Base-by-base conservation (phyloP, 2,888 invertebrate species). In the Agonopterix arenella region DNA sequence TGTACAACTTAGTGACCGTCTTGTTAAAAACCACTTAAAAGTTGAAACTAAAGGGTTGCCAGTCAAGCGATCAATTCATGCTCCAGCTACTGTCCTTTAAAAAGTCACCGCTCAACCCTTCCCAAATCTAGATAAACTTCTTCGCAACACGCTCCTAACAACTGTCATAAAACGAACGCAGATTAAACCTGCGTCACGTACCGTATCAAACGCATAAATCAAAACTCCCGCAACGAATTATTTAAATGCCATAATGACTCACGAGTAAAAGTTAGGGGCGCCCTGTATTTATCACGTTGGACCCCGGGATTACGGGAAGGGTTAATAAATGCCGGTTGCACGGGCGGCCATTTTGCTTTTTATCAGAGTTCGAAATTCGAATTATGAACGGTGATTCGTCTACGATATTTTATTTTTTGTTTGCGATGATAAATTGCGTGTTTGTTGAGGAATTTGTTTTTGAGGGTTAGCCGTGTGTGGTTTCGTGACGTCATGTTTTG, bases 181-280 rank as follows among this genome's bases (percentile, higher is more conserved):
- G 74, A 76, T 77, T 76, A 77, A 68, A 74, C 75, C 76, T 73
- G 60, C 68, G 73, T 82, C 78, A 80, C 62, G 70, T 66, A 55
- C 64, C 72, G 68, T 78, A 80, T 80, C 79, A 54, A 47, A 43
- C 44, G 49, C 56, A 80, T 84, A 84, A 84, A 84, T 84, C 84
- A 84, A 65, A 78, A 71, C 71, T 65, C 76, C 73, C 61, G 67
- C 67, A 73, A 73, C 79, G 82, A 88, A 85, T 85, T 90, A 90
- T 90, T 90, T 88, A 85, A 89, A 88, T 82, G 76, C 83, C 80
- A 82, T 90, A 90, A 90, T 89, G 86, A 86, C 80, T 82, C 80
- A 78, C 76, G 84, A 71, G 74, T 69, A 78, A 81, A 78, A 76
- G 78, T 78, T 76, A 72, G 73, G 73, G 69, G 71, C 74, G 78